A percentile compares a stretch with the other conserved stretches of the same genome.
Conservation (phyloP, 2,113 vertebrate species). For the Gracilinanus agilis region DNA sequence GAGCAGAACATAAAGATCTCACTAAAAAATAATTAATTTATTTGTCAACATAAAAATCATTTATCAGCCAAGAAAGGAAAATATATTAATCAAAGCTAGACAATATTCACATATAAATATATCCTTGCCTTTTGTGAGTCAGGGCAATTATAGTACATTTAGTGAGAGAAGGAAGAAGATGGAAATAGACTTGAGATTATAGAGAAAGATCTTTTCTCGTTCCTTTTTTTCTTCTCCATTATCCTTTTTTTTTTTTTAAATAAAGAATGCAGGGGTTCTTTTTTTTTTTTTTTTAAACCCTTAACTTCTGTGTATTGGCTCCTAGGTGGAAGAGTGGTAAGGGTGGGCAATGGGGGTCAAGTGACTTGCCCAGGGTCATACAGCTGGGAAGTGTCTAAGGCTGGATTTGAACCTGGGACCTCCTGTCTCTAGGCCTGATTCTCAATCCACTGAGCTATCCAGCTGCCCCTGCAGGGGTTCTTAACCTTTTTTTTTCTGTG, state of each 20-base stretch:
- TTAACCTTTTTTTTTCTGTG: not conserved
- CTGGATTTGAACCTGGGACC: too few relatives aligned
- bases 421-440: too few relatives aligned
- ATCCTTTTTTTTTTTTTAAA: not conserved
- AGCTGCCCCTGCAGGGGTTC: too few relatives aligned
- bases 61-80: not conserved
- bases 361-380: too few relatives aligned
- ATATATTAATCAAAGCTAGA: not conserved
- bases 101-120: not conserved
- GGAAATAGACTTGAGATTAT: not conserved
- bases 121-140: not conserved
- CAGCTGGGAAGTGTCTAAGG: too few relatives aligned
- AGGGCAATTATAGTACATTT: not conserved
- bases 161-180: not conserved
- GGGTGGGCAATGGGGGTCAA: too few relatives aligned
- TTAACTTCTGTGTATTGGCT: too few relatives aligned
- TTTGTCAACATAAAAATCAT: not conserved
- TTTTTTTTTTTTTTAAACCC: not conserved
- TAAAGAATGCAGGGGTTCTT: not conserved
- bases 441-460: too few relatives aligned
- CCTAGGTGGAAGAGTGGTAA: too few relatives aligned
- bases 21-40: not conserved
- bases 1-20: not conserved
- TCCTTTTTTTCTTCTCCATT: not conserved
- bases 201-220: too few relatives aligned